Conservation (phyloP, 2,888 invertebrate species). For the Diarsia rubi region DNA sequence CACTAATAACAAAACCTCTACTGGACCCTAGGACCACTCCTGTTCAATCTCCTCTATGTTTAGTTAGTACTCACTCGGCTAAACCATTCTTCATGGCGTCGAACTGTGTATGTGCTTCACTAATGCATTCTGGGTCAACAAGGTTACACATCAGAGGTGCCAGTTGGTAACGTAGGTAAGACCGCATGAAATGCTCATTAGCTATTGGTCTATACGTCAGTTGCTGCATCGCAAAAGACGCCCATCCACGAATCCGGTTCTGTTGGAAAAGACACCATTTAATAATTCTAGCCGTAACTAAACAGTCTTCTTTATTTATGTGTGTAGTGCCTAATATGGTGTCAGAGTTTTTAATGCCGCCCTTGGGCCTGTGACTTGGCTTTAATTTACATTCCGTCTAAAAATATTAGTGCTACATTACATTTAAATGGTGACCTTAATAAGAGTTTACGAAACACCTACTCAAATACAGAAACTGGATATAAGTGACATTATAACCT, state of each 20-base stretch:
- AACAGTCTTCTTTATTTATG: background rate
- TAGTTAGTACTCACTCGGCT: constrained; percentile 72
- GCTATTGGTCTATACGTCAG: constrained; percentile 74
- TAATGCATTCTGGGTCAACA: constrained; percentile 71
- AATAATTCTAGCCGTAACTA: background rate
- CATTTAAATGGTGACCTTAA: background rate
- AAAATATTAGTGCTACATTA: background rate
- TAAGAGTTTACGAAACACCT: background rate
- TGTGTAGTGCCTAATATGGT: too few species aligned
- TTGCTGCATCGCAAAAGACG: constrained; percentile 71
- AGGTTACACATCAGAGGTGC: constrained; percentile 81
- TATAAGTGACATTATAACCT: background rate
- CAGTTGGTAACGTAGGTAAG: constrained; percentile 82
- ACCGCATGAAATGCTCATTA: constrained; percentile 80
- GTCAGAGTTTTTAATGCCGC: too few species aligned
- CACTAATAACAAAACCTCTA: background rate
- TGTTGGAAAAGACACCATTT: constrained; percentile 56
- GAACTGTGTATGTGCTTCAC: constrained; percentile 76
- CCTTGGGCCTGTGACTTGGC: too few species aligned
- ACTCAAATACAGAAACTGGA: background rate
- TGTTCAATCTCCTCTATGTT: background rate
- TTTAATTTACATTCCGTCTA: too few species aligned
- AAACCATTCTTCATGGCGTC: constrained; percentile 58
- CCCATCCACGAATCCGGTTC: constrained; percentile 76
- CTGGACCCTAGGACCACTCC: background rate